Base-by-base conservation (phyloP, 2,113 vertebrate genomes). In the Lasiurus borealis region DNA sequence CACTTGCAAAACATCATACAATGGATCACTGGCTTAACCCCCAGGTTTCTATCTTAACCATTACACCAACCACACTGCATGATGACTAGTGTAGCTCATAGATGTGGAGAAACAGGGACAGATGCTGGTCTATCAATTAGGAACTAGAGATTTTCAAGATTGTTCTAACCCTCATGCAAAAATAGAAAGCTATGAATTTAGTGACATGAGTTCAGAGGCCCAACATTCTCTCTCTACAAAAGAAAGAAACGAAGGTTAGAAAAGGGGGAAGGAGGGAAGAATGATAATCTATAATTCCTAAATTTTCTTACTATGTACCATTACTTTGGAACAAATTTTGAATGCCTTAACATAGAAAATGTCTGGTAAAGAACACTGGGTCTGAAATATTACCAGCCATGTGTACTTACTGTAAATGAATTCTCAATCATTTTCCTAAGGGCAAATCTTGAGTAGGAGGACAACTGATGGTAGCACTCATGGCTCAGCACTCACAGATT, bases 281-380 rank as follows among this genome's bases (percentile, higher is more conserved):
- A 54, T 25, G 3, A n/a, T n/a, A 52, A 66, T 1, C 6, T 27
- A 15, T 25, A 18, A 64, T 50, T 75, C 11, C 69, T 77, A 36
- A 5, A 18, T 72, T 75, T 94, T 93, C 71, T 85, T 36, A 52
- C 19, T 36, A n/a, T 69, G 15, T 85, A 8, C 13, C 27, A 57
- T 62, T 50, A 93, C 62, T 83, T 85, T 31, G 48, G 1, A 7
- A 72, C 0, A 21, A 57, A 87, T 52, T 92, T 81, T 87, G 10
- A 93, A 88, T 62, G 68, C 23, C 29, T 76, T 83, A 59, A 68
- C 66, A 93, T 52, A 40, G 21, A 77, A 77, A 85, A 92, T 73
- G 40, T 27, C 80, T 69, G 3, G 16, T 25, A 64, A 88, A 6
- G 31, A 48, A 25, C 2, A 31, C 7, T 72, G 34, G 5, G 6